Base-by-base conservation (phyloP, 1,140 invertebrate species). In the Camponotus floridanus region DNA sequence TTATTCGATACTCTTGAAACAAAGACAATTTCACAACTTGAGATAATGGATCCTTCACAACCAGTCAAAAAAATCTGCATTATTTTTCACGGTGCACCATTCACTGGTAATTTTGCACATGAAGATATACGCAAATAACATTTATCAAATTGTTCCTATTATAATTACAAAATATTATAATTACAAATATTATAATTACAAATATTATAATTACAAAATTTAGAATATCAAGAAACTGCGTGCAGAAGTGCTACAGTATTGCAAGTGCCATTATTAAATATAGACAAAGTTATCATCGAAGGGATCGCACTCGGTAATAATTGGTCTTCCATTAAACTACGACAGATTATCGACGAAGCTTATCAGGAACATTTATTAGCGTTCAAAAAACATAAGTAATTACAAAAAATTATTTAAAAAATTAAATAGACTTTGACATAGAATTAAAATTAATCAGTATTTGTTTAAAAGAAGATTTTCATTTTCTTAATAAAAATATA, bases 31-130 rank as follows among this genome's bases (percentile, higher is more conserved):
- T 8, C 15, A 13, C 33, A n/a, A 2, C 21, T 71, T 18, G 5
- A 65, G 31, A 4, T 51, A 51, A 15, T 71, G 3, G 65, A 88
- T 31, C 36, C 68, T 31, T 11, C 33, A 26, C 83, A 71, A 45
- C 68, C 73, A 45, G 59, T 65, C 26, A 89, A 86, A 21, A 90
- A 87, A 80, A 74, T 89, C 21, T 88, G 88, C 59, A 87, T 94
- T 31, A 91, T 94, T 79, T 94, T 94, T 79, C 89, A 94, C 48
- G 94, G 94, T 39, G 92, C 92, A 21, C 90, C 92, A 21, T 93
- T 91, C 33, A 93, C 92, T 3, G 91, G 93, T 94, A 91, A 62
- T 55, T 15, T 26, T n/a, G 21, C 18, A 11, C 65, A 67, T 51
- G 5, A 6, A 31, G 11, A 8, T 5, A 61, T 18, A 9, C 18